Percentiles rank a stretch among this genome's conserved stretches.
Evolutionary conservation across 1,140 invertebrate species (phyloP).

Genomic region (Lucilia cuprina): DNA sequence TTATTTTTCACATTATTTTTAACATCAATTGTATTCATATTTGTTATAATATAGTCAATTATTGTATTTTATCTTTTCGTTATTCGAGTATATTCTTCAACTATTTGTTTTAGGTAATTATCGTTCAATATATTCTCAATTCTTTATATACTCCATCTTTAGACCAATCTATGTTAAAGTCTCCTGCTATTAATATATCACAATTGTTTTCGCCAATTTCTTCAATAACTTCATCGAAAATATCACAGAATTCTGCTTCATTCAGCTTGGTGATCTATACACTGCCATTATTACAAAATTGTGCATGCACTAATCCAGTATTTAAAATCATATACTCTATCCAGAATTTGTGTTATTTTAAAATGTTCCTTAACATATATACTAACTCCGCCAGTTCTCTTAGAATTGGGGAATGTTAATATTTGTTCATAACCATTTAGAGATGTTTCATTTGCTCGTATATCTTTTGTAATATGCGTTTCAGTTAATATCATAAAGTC

Average conservation of each 20-base stretch:
- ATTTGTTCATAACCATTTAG: not conserved
- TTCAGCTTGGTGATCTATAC: not conserved
- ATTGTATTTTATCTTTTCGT: not conserved
- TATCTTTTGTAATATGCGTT: not conserved
- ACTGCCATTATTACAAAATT: not conserved
- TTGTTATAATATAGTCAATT: slow-evolving; percentile 1
- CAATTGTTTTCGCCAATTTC: not conserved
- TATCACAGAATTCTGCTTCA: not conserved
- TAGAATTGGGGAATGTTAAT: not conserved
- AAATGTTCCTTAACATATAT: not conserved
- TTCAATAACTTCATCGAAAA: not conserved
- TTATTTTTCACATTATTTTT: not conserved
- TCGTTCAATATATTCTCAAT: not conserved
- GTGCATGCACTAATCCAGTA: not conserved
- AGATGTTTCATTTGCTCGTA: not conserved
- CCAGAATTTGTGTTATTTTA: not conserved
- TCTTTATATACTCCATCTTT: not conserved
- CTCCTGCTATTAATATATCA: not conserved
- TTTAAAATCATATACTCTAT: not conserved
- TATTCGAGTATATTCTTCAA: not conserved
- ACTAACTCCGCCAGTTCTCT: not conserved
- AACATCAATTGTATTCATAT: not conserved
- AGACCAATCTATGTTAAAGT: not conserved
- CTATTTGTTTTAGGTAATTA: not conserved
- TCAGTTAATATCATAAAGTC: not conserved